Conservation (phyloP, 2,888 invertebrate genomes). For the Lycia hirtaria region DNA sequence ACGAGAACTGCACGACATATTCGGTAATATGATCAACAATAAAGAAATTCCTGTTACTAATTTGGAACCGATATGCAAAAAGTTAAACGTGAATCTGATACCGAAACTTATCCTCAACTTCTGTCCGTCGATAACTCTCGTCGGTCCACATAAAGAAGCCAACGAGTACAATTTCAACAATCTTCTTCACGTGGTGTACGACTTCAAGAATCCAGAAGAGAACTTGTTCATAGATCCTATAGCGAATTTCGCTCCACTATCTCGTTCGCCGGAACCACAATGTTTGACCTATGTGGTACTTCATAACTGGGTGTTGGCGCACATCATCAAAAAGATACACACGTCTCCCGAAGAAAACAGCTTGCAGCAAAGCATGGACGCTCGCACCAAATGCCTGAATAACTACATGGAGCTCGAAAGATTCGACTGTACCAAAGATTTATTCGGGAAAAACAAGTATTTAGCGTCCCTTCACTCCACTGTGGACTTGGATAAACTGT, state of each 20-base stretch:
- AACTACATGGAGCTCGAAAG: constrained; percentile 85
- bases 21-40: constrained; percentile 89
- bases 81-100: constrained; percentile 89
- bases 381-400: constrained; percentile 85
- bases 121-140: constrained; percentile 87
- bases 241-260: constrained; percentile 72
- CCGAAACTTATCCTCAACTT: constrained; percentile 90
- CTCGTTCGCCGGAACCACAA: constrained; percentile 77
- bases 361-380: constrained; percentile 81
- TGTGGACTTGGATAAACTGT: constrained; percentile 80
- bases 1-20: constrained; percentile 84
- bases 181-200: constrained; percentile 71
- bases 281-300: constrained; percentile 87
- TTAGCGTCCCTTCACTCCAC: constrained; percentile 86
- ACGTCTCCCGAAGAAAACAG: constrained; percentile 78
- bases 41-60: constrained; percentile 88
- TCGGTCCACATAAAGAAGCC: constrained; percentile 69
- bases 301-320: constrained; percentile 89
- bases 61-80: constrained; percentile 88
- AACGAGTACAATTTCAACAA: constrained; percentile 71
- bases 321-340: constrained; percentile 88
- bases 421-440: constrained; percentile 79
- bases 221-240: constrained; percentile 79
- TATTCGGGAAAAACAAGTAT: constrained; percentile 85
- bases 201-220: constrained; percentile 75